Evolutionary conservation across 2,113 vertebrate genomes (phyloP), one percentile per base, ranked within the genome.

Genomic region (Balaeniceps rex): DNA sequence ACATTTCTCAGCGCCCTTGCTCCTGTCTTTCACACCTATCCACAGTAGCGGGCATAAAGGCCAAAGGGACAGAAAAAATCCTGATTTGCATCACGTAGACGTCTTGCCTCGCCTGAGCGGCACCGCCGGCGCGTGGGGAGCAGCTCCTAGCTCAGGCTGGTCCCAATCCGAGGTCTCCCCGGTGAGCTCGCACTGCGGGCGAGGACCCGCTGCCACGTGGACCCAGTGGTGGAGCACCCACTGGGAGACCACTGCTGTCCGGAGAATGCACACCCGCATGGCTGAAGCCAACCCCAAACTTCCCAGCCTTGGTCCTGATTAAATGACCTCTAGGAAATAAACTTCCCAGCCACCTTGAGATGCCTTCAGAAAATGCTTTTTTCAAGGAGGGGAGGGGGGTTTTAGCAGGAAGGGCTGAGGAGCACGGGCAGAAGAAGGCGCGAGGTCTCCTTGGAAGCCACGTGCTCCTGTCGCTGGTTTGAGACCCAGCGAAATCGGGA

Each of bases 161-260:
- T 54, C 61, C 0, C 0, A 47, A 36, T 46, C 9, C 2, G 0
- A 38, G 55, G 6, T 38, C 40, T 40, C 34, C 14, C 2, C 1
- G 9, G 18, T 33, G 36, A 26, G 13, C 33, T 14, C 1, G 0
- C 3, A 34, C 25, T 13, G 57, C 1, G 10, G 33, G 17, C 1
- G 4, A 57, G 63, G 64, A n/a, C 5, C 80, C 34, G 54, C 71
- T 78, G n/a, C 54, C 34, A 23, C 1, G 1, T 4, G 40, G 60
- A 40, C 21, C 29, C n/a, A 11, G 8, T n/a, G 46, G 40, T 34
- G 54, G n/a, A 91, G 22, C 52, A 74, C 17, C 89, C 64, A 1
- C 0, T 61, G 15, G 86, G n/a, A 84, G 28, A 17, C 14, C 36
- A 12, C 12, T 14, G 64, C 70, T 66, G 21, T 5, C 40, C 1